Percentiles rank a stretch among this genome's conserved stretches.
These are phyloP conservation scores for Eublepharis macularius DNA, from an alignment of 2,113 vertebrate genomes.

Conservation along the genomic window DNA sequence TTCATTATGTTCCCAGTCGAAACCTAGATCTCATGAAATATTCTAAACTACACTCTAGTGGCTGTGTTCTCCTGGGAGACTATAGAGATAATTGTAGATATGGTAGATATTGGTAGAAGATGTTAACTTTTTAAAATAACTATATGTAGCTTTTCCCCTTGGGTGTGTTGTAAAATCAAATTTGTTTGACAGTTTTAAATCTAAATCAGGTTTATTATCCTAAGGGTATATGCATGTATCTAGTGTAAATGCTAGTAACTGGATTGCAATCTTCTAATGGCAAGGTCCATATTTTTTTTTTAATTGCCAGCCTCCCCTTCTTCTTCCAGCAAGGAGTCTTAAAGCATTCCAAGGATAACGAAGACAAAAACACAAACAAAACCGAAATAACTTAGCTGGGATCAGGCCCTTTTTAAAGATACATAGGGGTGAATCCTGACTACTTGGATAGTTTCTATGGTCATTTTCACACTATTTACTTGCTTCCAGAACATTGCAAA, in stretches of 20 bases:
- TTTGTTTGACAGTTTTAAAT: background rate
- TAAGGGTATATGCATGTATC: background rate
- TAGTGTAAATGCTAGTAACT: background rate
- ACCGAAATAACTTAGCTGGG: background rate
- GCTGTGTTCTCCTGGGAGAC: background rate
- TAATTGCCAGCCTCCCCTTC: background rate
- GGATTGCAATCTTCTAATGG: background rate
- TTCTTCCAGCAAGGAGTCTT: background rate
- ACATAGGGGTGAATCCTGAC: too few relatives aligned
- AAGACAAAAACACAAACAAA: too few relatives aligned
- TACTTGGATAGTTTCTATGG: too few relatives aligned
- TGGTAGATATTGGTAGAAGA: too few relatives aligned
- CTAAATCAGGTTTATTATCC: background rate
- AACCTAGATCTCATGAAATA: too few relatives aligned
- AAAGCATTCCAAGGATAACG: background rate
- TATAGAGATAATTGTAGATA: background rate
- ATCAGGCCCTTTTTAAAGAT: background rate
- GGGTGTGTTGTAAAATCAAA: too few relatives aligned
- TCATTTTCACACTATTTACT: too few relatives aligned
- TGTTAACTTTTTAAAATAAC: too few relatives aligned
- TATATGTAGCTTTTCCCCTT: too few relatives aligned
- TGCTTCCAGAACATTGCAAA: too few relatives aligned
- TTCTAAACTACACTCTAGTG: background rate
- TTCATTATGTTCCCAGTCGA: too few relatives aligned
- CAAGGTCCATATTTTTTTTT: background rate